phyloP scores from a whole-genome alignment of 2,797 vertebrate genomes.

The Gila robusta region DNA sequence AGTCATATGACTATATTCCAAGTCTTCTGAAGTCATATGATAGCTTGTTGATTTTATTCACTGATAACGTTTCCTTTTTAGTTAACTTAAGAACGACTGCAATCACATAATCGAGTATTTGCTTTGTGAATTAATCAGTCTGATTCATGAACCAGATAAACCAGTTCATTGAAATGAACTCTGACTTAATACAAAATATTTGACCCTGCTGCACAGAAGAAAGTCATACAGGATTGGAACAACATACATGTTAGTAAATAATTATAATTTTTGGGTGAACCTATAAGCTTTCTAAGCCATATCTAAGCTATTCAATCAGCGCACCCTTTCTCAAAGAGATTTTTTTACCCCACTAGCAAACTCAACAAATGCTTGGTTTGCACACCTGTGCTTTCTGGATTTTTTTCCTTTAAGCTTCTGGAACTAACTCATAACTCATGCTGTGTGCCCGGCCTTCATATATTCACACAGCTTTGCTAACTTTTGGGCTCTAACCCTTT shows the following conservation, averaged over 20 bases:
- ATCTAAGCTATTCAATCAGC: not conserved
- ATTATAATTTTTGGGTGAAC: not conserved
- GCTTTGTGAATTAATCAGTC: not conserved
- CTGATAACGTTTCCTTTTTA: not conserved
- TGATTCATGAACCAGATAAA: not conserved
- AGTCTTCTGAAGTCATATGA: not conserved
- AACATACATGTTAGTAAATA: not conserved
- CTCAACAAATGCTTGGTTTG: conserved; percentile 11
- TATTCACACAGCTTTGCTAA: conserved; percentile 35
- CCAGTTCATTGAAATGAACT: too few species aligned
- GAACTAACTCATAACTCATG: conserved; percentile 26
- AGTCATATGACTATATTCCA: not conserved
- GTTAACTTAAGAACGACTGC: not conserved
- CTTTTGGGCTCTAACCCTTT: conserved; percentile 12
- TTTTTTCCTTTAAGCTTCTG: conserved; percentile 23
- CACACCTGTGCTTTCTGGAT: not conserved
- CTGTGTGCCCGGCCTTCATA: not conserved
- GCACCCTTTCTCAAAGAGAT: not conserved
- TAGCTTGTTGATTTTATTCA: not conserved
- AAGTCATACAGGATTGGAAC: not conserved
- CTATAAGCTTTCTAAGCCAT: not conserved
- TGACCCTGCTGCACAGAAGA: not conserved
- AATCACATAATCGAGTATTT: not conserved
- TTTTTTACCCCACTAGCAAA: conserved; percentile 10
- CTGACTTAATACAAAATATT: not conserved